Conservation (phyloP, 1,140 invertebrate species). For the Rhopalosiphum maidis region DNA sequence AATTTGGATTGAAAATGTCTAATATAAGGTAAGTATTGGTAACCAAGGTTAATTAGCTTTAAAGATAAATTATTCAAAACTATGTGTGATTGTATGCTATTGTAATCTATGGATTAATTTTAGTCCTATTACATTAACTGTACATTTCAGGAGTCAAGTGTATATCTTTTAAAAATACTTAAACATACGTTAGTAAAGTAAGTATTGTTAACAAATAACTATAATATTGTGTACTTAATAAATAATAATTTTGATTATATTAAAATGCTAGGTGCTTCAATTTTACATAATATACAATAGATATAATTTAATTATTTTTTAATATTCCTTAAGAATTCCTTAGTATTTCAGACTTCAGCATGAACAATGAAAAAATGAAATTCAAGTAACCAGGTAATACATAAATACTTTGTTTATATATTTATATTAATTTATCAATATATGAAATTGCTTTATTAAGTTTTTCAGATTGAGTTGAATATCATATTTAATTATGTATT, state of each 20-base stretch:
- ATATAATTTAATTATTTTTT: not conserved
- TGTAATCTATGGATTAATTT: conserved; percentile 12
- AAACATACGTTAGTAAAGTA: not conserved
- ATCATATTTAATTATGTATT: conserved; percentile 16
- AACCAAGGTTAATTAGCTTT: conserved; percentile 44
- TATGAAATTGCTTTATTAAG: not conserved
- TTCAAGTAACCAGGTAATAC: not conserved
- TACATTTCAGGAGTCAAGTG: not conserved
- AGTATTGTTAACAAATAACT: conserved; percentile 4
- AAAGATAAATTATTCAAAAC: conserved; percentile 24
- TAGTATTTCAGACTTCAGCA: conserved; percentile 14
- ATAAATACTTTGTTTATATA: not conserved
- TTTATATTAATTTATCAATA: not conserved
- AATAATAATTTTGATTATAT: not conserved
- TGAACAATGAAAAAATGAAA: not conserved
- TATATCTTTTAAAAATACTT: not conserved
- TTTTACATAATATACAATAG: not conserved
- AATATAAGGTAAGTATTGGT: conserved; percentile 51
- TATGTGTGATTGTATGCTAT: not conserved
- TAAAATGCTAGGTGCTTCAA: not conserved
- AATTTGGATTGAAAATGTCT: not conserved
- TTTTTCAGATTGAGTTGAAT: not conserved
- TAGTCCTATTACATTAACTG: conserved; percentile 12
- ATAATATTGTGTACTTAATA: not conserved
- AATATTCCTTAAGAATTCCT: not conserved